Conservation (phyloP, 2,797 vertebrate genomes). For the Emydoidea blandingii region DNA sequence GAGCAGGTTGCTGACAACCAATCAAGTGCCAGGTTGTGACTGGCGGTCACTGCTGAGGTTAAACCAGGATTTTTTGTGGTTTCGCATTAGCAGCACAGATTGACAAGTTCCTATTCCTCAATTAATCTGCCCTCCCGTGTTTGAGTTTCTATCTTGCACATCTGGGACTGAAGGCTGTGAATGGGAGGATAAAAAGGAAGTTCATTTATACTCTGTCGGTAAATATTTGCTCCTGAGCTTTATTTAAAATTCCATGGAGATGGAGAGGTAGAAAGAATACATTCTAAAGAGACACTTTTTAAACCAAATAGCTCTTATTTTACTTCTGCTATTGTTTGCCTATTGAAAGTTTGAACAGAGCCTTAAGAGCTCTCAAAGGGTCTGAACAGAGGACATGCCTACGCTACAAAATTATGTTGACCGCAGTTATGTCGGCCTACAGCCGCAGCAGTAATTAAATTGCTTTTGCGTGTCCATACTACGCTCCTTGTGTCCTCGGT, state of each 20-base stretch:
- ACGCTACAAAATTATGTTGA: not conserved
- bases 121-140: slow-evolving; percentile 17
- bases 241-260: slow-evolving; percentile 35
- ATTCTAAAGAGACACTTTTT: slow-evolving; percentile 15
- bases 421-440: not conserved
- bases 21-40: not conserved
- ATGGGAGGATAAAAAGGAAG: slow-evolving; percentile 1
- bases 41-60: slow-evolving; percentile 51
- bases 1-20: slow-evolving; percentile 42
- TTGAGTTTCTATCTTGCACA: slow-evolving; percentile 33
- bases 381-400: not conserved
- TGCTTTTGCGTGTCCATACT: not conserved
- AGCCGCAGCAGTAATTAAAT: not conserved
- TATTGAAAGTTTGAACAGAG: not conserved
- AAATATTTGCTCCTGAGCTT: slow-evolving; percentile 48
- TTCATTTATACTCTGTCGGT: slow-evolving; percentile 10
- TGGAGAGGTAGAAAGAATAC: not conserved
- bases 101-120: slow-evolving; percentile 44
- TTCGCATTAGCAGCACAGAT: slow-evolving; percentile 64
- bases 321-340: not conserved
- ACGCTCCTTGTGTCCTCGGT: not conserved
- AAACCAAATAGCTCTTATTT: slow-evolving; percentile 13
- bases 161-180: slow-evolving; percentile 24
- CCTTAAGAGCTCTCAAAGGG: not conserved
- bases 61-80: not conserved